Evolutionary conservation across 2,888 invertebrate species (phyloP).

Genomic region (Aromia moschata): DNA sequence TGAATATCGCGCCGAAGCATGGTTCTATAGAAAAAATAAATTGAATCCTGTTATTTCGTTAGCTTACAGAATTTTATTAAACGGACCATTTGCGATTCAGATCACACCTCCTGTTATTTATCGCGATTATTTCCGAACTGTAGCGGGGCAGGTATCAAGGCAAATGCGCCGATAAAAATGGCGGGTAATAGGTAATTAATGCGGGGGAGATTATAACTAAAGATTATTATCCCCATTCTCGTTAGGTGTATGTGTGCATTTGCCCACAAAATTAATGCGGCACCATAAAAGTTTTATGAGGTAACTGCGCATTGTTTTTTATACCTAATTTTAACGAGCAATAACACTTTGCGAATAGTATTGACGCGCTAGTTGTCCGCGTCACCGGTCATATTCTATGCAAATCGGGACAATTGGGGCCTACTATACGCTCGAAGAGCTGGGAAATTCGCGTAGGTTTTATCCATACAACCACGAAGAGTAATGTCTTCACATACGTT

Average conservation of each 20-base stretch:
- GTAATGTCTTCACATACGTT: no score
- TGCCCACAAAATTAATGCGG: slow-evolving; percentile 14
- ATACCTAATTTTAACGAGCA: slow-evolving; percentile 12
- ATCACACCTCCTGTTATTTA: no score
- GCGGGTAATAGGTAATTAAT: slow-evolving; percentile 2
- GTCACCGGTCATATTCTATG: slow-evolving; percentile 1
- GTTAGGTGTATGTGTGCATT: background rate
- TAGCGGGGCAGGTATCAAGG: no score
- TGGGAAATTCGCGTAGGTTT: no score
- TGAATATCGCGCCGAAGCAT: no score
- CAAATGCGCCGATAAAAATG: background rate
- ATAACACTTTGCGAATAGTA: slow-evolving; percentile 11
- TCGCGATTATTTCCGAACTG: no score
- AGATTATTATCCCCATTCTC: slow-evolving; percentile 1
- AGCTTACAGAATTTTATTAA: no score
- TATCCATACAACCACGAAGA: no score
- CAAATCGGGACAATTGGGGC: background rate
- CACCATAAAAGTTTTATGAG: slow-evolving; percentile 14
- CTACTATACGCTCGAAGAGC: no score
- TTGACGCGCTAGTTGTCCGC: slow-evolving; percentile 1
- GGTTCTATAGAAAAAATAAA: no score
- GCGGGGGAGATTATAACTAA: background rate
- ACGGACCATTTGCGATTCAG: no score
- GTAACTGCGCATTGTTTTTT: slow-evolving; percentile 8
- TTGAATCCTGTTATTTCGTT: no score